phyloP scores from a whole-genome alignment of 1,140 invertebrate species.

The Rhagoletis pomonella region DNA sequence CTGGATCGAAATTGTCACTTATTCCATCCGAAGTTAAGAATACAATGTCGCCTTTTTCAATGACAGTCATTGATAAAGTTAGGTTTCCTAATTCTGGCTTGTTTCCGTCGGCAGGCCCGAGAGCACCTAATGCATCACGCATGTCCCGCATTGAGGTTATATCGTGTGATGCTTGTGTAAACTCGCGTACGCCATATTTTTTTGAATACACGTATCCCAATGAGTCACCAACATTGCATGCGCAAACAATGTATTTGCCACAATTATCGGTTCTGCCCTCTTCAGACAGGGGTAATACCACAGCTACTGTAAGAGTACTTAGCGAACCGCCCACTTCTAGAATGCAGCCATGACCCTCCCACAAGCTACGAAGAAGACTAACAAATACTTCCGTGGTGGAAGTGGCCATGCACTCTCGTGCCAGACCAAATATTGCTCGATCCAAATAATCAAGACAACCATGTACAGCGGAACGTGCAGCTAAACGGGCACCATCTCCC shows the following conservation, averaged over 20 bases:
- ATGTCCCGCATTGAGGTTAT: slow-evolving; percentile 92
- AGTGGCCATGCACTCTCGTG: slow-evolving; percentile 65
- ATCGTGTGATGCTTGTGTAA: slow-evolving; percentile 91
- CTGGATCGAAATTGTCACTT: slow-evolving; percentile 95
- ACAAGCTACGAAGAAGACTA: slow-evolving; percentile 87
- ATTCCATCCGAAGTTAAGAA: slow-evolving; percentile 95
- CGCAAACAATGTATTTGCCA: slow-evolving; percentile 85
- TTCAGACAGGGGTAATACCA: slow-evolving; percentile 80
- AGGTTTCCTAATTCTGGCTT: slow-evolving; percentile 94
- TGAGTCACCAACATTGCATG: slow-evolving; percentile 94
- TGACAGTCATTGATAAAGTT: slow-evolving; percentile 90
- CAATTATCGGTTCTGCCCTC: slow-evolving; percentile 46
- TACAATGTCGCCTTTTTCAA: slow-evolving; percentile 89
- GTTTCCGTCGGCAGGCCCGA: slow-evolving; percentile 91
- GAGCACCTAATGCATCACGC: slow-evolving; percentile 91
- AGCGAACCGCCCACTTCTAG: slow-evolving; percentile 90
- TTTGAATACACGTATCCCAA: slow-evolving; percentile 91
- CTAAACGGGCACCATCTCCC: slow-evolving; percentile 91
- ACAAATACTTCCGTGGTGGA: slow-evolving; percentile 83
- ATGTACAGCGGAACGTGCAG: slow-evolving; percentile 91
- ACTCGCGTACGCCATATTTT: slow-evolving; percentile 83
- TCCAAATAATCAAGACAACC: slow-evolving; percentile 91
- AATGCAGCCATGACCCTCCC: slow-evolving; percentile 91
- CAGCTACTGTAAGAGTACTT: slow-evolving; percentile 89
- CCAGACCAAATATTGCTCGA: slow-evolving; percentile 80